Evolutionary conservation across 2,888 invertebrate species (phyloP), one percentile per base, ranked within the genome.

Genomic region (Atherix ibis): DNA sequence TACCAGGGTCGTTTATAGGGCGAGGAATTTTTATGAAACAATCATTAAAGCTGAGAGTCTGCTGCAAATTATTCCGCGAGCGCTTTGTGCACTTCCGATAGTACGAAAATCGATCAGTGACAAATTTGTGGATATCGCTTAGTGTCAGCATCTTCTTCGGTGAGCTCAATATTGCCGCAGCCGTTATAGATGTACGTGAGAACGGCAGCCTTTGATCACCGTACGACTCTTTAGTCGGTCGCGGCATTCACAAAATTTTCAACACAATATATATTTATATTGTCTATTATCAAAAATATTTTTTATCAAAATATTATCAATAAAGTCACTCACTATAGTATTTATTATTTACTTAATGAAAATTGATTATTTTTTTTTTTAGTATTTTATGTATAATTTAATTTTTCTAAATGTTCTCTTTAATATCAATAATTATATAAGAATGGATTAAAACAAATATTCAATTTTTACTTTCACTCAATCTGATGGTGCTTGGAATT

Each of bases 191-290:
- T 56, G 98, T 98, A 66, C 98, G 98, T 29, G 95, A 95, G 63
- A 94, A 98, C 25, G 97, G 97, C 40, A 97, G 97, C 65, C 98
- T 98, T 64, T 95, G 92, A 62, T 94, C 94, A 56, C 92, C 91
- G 67, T 94, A 95, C 37, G 89, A 87, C 64, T 92, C 92, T 49
- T 92, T 77, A 52, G 92, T 87, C 48, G 94, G 94, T 58, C 94
- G 78, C 55, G 94, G 94, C 94, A 94, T 94, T n/a, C n/a, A n/a
- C n/a, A n/a, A n/a, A n/a, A n/a, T n/a, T n/a, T n/a, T n/a, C n/a
- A n/a, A n/a, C n/a, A n/a, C n/a, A n/a, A n/a, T n/a, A n/a, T n/a
- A n/a, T n/a, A n/a, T n/a, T n/a, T n/a, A n/a, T n/a, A n/a, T n/a
- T n/a, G n/a, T n/a, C n/a, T n/a, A n/a, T n/a, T n/a, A n/a, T n/a